Conservation (phyloP, 1,140 invertebrate species). For the Orussus abietinus region DNA sequence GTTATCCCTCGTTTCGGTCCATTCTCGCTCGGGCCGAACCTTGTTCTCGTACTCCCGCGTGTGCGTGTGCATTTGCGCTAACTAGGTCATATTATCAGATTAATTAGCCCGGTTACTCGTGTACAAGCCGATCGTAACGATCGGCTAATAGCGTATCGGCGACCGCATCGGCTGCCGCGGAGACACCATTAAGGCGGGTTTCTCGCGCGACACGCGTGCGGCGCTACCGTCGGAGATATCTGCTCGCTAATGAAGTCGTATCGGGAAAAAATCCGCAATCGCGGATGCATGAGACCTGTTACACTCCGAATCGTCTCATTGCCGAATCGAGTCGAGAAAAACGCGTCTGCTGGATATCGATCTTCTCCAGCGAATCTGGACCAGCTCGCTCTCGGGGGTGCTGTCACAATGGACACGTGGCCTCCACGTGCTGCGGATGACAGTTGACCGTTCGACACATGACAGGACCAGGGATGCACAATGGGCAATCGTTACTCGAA, state of each 20-base stretch:
- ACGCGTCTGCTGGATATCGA: no score
- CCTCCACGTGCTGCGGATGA: slow-evolving; percentile 10
- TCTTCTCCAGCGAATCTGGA: no score
- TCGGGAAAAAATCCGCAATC: slow-evolving; percentile 37
- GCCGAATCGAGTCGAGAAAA: no score
- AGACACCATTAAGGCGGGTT: slow-evolving; percentile 14
- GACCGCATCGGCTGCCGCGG: no score
- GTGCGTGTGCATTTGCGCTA: no score
- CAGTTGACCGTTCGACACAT: slow-evolving; percentile 16
- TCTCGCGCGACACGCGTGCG: slow-evolving; percentile 13
- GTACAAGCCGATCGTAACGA: slow-evolving; percentile 20
- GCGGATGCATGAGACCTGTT: no score
- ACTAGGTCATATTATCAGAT: slow-evolving; percentile 33
- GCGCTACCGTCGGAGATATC: slow-evolving; percentile 13
- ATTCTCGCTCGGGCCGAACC: no score
- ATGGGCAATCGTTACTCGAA: no score
- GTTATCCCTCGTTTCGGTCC: no score
- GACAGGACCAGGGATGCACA: slow-evolving; percentile 1
- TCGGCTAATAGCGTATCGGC: slow-evolving; percentile 11
- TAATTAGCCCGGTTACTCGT: slow-evolving; percentile 32
- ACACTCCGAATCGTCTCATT: no score
- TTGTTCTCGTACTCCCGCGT: no score
- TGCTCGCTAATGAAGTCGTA: slow-evolving; percentile 29
- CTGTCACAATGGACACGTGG: slow-evolving; percentile 12
- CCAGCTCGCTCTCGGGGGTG: no score